These are phyloP conservation scores for Bubo scandiacus DNA, from an alignment of 2,113 vertebrate species.

Conservation along the genomic window DNA sequence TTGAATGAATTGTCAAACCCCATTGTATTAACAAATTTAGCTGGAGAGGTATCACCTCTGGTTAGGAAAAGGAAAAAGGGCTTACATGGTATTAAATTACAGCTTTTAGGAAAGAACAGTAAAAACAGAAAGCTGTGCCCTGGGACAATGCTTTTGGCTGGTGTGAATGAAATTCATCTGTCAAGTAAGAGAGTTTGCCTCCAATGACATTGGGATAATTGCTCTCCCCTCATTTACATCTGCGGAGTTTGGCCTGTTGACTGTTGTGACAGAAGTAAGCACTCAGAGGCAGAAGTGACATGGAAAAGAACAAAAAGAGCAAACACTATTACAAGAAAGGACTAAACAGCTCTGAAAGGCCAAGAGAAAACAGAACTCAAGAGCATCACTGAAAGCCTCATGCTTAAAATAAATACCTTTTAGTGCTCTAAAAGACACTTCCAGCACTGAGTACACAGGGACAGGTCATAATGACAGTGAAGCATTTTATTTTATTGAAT, in stretches of 20 bases:
- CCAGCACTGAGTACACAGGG: neutral
- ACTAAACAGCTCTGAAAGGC: neutral
- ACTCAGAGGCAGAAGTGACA: neutral
- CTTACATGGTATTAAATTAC: neutral
- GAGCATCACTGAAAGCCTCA: neutral
- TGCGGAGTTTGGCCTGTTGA: neutral
- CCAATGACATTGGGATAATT: neutral
- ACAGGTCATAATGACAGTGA: neutral
- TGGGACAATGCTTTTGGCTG: neutral
- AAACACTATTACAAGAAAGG: neutral
- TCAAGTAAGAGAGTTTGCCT: neutral
- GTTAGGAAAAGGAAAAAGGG: neutral
- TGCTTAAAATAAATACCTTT: neutral
- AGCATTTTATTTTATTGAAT: neutral
- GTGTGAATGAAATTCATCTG: neutral
- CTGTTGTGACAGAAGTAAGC: neutral
- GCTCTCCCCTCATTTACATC: neutral
- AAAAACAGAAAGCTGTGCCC: neutral
- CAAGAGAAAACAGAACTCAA: neutral
- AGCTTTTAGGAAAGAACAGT: neutral
- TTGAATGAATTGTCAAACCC: neutral
- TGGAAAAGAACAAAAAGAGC: neutral
- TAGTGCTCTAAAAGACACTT: neutral
- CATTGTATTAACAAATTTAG: neutral
- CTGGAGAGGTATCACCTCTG: neutral